phyloP scores from a whole-genome alignment of 2,888 invertebrate genomes.

The Hermodice carunculata region DNA sequence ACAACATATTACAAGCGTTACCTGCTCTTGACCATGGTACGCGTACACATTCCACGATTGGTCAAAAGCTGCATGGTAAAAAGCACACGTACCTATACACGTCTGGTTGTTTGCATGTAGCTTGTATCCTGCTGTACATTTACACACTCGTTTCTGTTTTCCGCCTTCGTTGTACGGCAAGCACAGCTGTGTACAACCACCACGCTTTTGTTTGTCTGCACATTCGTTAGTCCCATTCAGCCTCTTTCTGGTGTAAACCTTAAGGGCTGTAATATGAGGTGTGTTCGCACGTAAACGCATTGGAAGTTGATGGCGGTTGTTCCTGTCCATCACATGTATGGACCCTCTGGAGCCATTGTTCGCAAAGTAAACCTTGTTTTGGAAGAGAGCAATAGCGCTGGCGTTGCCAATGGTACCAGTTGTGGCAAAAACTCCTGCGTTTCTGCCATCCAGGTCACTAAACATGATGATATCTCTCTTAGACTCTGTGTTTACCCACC shows the following conservation, averaged over 20 bases:
- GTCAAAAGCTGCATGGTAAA: neutral
- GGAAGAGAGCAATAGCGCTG: conserved; percentile 78
- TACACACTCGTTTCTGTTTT: conserved; percentile 77
- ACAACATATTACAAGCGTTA: too few relatives aligned
- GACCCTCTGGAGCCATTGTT: conserved; percentile 75
- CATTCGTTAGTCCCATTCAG: conserved; percentile 71
- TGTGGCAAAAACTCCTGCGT: conserved; percentile 40
- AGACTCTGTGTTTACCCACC: conserved; percentile 77
- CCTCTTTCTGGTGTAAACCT: conserved; percentile 64
- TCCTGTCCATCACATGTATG: conserved; percentile 77
- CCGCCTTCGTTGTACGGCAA: conserved; percentile 75
- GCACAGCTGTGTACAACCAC: conserved; percentile 84
- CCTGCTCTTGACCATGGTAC: too few relatives aligned
- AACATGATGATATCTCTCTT: neutral
- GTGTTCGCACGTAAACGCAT: conserved; percentile 76
- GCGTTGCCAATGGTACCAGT: conserved; percentile 63
- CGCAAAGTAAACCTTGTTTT: conserved; percentile 71
- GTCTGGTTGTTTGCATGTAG: conserved; percentile 15
- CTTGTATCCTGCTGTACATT: conserved; percentile 87
- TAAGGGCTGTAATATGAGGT: conserved; percentile 58
- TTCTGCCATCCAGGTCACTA: conserved; percentile 42
- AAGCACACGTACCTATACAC: conserved; percentile 14
- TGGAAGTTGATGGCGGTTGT: conserved; percentile 72
- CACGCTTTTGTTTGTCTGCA: conserved; percentile 75
- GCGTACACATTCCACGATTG: too few relatives aligned